Percentiles rank a stretch among this genome's conserved stretches.
These are phyloP conservation scores for Proterorhinus semilunaris DNA, from an alignment of 2,113 vertebrate species.

Conservation along the genomic window DNA sequence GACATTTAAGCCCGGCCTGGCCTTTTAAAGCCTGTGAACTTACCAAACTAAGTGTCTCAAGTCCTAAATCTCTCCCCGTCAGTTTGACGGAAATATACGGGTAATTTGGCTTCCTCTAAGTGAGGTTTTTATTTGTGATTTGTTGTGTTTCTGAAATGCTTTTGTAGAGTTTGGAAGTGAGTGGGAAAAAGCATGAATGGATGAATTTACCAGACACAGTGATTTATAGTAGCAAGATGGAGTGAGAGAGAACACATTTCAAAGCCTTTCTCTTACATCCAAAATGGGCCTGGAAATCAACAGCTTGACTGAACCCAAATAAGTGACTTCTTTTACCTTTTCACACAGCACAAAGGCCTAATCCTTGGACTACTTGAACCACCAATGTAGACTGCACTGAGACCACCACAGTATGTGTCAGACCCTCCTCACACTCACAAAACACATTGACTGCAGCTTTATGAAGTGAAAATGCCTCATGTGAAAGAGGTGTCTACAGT, in stretches of 20 bases:
- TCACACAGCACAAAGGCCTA: slow-evolving; percentile 92
- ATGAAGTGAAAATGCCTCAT: slow-evolving; percentile 92
- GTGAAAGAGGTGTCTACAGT: slow-evolving; percentile 87
- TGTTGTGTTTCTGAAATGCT: slow-evolving; percentile 49
- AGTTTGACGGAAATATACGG: slow-evolving; percentile 36
- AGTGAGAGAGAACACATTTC: slow-evolving; percentile 77
- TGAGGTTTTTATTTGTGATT: slow-evolving; percentile 44
- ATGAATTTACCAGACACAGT: slow-evolving; percentile 72
- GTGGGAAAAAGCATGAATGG: slow-evolving; percentile 45
- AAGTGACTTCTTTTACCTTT: slow-evolving; percentile 99
- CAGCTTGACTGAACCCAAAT: slow-evolving; percentile 97
- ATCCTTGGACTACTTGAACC: slow-evolving; percentile 95
- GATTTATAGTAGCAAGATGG: slow-evolving; percentile 80
- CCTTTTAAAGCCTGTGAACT: slow-evolving; percentile 57
- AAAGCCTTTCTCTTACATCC: slow-evolving; percentile 84
- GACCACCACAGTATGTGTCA: slow-evolving; percentile 92
- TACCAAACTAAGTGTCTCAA: slow-evolving; percentile 52
- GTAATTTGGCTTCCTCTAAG: slow-evolving; percentile 33
- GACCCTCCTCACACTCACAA: slow-evolving; percentile 86
- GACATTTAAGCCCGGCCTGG: slow-evolving; percentile 29
- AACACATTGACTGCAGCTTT: slow-evolving; percentile 96
- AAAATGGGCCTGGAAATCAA: slow-evolving; percentile 84
- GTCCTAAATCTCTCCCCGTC: slow-evolving; percentile 45
- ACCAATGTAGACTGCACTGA: slow-evolving; percentile 87
- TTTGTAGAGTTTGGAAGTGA: slow-evolving; percentile 49